Evolutionary conservation across 1,140 invertebrate genomes (phyloP), one percentile per base, ranked within the genome.

Genomic region (Cydia fagiglandana): DNA sequence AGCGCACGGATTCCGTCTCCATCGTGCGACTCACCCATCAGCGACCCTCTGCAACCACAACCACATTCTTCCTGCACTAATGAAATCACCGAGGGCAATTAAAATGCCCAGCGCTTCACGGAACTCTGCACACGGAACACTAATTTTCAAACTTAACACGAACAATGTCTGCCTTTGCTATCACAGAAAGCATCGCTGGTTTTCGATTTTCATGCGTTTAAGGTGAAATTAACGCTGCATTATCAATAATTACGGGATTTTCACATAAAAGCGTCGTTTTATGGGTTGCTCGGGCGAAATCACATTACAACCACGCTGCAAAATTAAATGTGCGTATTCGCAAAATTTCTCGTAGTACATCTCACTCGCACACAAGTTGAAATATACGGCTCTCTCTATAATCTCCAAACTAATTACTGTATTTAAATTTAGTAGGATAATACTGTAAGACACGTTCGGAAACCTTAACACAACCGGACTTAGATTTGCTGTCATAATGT

Each of bases 1-100:
- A 95, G 81, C 94, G 93, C 80, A 95, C 94, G 74, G 94, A 95
- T 86, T 95, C 94, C 78, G 94, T 95, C 90, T 95, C 94, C 94
- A 95, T 95, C 76, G 64, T 88, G 77, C 7, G 56, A 28, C 80
- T 86, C 85, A 89, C 77, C 91, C 91, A 91, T 92, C 78, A 82
- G 87, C 84, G 82, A 76, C 81, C 82, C 77, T 84, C 87, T 88
- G 84, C 78, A 88, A 86, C 84, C 85, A 86, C 83, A 61, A 24
- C 17, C 56, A 78, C 81, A 87, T 85, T 79, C 76, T 38, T 76
- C 83, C 78, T 86, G 83, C 80, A 70, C 66, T 70, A 89, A 88
- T 86, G 85, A 84, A 81, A 83, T 80, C 80, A 84, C 80, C 81
- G 80, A 85, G 84, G 84, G 87, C 88, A 91, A 91, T 91, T 91